Evolutionary conservation across 2,888 invertebrate genomes (phyloP).

Genomic region (Ophraella communa): DNA sequence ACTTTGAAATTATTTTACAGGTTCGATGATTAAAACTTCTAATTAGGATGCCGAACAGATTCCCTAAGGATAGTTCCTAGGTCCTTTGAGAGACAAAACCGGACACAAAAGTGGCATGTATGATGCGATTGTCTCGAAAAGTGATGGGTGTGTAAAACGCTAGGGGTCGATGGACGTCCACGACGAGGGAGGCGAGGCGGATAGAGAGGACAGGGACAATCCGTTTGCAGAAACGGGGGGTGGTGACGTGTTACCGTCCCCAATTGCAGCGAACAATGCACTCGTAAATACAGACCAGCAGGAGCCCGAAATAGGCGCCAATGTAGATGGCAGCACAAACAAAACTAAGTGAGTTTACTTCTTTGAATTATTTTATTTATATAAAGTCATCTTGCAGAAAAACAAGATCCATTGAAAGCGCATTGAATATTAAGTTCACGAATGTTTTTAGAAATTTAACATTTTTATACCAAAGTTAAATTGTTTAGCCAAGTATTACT

Average conservation of each 20-base stretch:
- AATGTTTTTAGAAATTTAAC: too few relatives aligned
- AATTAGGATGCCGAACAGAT: neutral
- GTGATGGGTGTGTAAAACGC: conserved; percentile 21
- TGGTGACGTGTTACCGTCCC: neutral
- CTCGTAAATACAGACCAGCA: conserved; percentile 21
- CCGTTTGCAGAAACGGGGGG: neutral
- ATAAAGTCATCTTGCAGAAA: too few relatives aligned
- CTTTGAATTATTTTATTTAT: neutral
- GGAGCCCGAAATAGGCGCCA: conserved; percentile 16
- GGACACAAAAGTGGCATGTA: conserved; percentile 6
- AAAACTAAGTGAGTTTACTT: conserved; percentile 17
- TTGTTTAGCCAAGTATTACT: too few relatives aligned
- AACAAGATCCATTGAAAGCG: too few relatives aligned
- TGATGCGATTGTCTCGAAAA: conserved; percentile 9
- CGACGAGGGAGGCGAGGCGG: conserved; percentile 5
- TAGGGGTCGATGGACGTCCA: conserved; percentile 25
- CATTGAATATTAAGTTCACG: too few relatives aligned
- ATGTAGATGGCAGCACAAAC: conserved; percentile 5
- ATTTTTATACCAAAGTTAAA: too few relatives aligned
- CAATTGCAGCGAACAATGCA: conserved; percentile 20
- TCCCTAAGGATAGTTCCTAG: neutral
- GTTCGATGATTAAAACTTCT: neutral
- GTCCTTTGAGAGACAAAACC: neutral
- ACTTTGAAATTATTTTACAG: neutral
- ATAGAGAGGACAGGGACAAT: neutral